Evolutionary conservation across 2,113 vertebrate genomes (phyloP), one percentile per base, ranked within the genome.

Genomic region (Cnemophilus loriae): DNA sequence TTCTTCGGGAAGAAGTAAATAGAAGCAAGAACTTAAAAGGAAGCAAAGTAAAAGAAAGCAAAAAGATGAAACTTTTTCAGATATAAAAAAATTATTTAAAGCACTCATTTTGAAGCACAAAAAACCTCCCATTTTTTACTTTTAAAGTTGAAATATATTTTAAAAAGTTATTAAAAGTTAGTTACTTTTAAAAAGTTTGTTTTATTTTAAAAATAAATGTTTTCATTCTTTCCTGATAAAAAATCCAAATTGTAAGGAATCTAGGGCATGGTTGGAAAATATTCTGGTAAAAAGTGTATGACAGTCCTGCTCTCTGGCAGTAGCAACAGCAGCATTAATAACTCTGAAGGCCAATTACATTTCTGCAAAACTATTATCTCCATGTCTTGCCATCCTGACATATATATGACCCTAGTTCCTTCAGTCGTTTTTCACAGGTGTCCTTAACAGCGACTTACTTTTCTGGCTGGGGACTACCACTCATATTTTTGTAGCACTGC

Each of bases 91-190:
- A 55, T 20, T 47, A 3, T n/a, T 82, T 53, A 52, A 78, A 79
- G 20, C 17, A 47, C 28, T 52, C 1, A 24, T 83, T 56, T 33
- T 65, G 18, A 64, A 75, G 35, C 26, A 60, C 5, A 50, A 61
- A 56, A 79, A 0, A 0, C 3, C 4, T 41, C 26, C 16, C 3
- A 5, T 60, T 63, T 71, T 24, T 47, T 49, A 27, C 7, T 50
- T 42, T 86, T 32, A 16, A 64, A 60, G 12, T 17, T 41, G 15
- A 64, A 53, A 33, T 46, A 13, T 13, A 9, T 42, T 83, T 83
- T 35, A 3, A 57, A 59, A 49, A 67, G n/a, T n/a, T n/a, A n/a
- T n/a, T n/a, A n/a, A n/a, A n/a, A n/a, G n/a, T n/a, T n/a, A n/a
- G n/a, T n/a, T n/a, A n/a, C n/a, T n/a, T n/a, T n/a, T n/a, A n/a